These are phyloP conservation scores for Rhipidura dahli DNA, from an alignment of 2,113 vertebrate species.

Conservation along the genomic window DNA sequence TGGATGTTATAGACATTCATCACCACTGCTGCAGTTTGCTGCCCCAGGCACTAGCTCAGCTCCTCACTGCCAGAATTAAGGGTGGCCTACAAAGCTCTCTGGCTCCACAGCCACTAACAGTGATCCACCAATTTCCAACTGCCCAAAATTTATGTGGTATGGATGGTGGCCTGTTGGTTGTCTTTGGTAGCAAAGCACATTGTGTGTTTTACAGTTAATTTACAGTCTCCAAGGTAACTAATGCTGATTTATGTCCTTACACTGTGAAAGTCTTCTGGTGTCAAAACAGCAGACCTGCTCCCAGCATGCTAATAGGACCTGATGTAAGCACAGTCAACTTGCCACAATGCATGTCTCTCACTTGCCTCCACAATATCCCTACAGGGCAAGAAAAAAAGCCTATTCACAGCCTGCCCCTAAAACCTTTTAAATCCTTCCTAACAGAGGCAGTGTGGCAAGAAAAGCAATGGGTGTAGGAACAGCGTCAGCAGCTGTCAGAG, in stretches of 20 bases:
- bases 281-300: background rate
- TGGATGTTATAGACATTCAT: background rate
- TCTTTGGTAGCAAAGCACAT: background rate
- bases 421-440: background rate
- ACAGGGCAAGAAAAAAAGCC: background rate
- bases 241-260: background rate
- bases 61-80: background rate
- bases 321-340: background rate
- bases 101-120: background rate
- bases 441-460: background rate
- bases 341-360: accelerated
- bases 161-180: background rate
- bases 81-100: background rate
- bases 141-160: background rate
- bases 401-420: background rate
- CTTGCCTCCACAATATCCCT: background rate
- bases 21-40: background rate
- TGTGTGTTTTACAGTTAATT: background rate
- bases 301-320: background rate
- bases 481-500: accelerated
- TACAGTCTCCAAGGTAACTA: background rate
- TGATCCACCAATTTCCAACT: background rate
- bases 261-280: background rate
- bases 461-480: background rate
- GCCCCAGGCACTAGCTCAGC: background rate